phyloP scores from a whole-genome alignment of 2,888 invertebrate genomes.

The Harpalus rubripes region DNA sequence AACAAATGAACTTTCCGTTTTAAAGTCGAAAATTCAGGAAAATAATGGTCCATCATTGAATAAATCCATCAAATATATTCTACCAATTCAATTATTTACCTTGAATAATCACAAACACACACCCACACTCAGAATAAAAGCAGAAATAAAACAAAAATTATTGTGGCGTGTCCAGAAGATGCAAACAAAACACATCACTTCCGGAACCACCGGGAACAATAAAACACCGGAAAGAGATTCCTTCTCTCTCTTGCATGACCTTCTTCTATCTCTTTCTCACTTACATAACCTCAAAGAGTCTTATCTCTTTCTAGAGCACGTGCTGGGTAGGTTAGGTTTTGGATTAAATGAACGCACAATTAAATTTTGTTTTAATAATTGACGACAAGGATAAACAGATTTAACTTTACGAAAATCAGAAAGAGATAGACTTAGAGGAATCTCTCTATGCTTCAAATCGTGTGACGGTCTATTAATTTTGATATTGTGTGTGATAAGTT shows the following conservation, averaged over 20 bases:
- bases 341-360: slow-evolving; percentile 35
- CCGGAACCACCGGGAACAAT: slow-evolving; percentile 59
- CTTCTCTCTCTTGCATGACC: slow-evolving; percentile 22
- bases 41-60: background rate
- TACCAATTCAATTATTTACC: too few relatives aligned
- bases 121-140: slow-evolving; percentile 6
- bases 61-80: too few relatives aligned
- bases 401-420: background rate
- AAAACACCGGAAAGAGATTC: slow-evolving; percentile 55
- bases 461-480: slow-evolving; percentile 49
- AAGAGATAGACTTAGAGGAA: background rate
- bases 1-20: background rate
- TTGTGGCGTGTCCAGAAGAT: slow-evolving; percentile 34
- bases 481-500: slow-evolving; percentile 44
- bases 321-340: slow-evolving; percentile 4
- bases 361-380: slow-evolving; percentile 46
- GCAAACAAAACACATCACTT: slow-evolving; percentile 59
- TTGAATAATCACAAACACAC: slow-evolving; percentile 12
- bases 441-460: background rate
- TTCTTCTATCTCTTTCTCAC: slow-evolving; percentile 16
- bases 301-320: background rate
- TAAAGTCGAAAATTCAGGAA: background rate
- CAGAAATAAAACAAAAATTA: slow-evolving; percentile 32
- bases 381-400: background rate
- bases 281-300: background rate